phyloP scores from a whole-genome alignment of 2,888 invertebrate genomes.

The Spialia ferax region DNA sequence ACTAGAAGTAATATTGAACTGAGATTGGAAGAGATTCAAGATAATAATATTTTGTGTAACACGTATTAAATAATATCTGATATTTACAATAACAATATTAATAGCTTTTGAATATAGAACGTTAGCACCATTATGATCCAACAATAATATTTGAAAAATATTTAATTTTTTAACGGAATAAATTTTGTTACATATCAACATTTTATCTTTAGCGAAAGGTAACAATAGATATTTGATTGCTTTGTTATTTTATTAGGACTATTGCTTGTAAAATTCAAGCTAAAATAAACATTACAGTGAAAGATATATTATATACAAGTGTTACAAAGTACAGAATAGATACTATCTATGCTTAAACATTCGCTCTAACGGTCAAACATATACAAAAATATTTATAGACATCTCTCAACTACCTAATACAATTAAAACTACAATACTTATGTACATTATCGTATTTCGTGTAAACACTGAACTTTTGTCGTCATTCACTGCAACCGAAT shows the following conservation, averaged over 20 bases:
- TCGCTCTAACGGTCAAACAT: conserved; percentile 14
- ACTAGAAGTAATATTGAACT: conserved; percentile 82
- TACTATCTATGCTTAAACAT: conserved; percentile 16
- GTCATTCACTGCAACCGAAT: conserved; percentile 57
- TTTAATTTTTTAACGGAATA: conserved; percentile 7
- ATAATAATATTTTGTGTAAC: conserved; percentile 45
- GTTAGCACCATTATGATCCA: conserved; percentile 68
- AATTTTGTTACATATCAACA: conserved; percentile 18
- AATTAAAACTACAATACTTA: conserved; percentile 42
- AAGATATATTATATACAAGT: conserved; percentile 21
- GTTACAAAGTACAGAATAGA: conserved; percentile 40
- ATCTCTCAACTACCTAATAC: conserved; percentile 9
- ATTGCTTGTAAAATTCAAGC: conserved; percentile 6
- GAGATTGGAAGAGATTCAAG: conserved; percentile 58
- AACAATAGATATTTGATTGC: conserved; percentile 18
- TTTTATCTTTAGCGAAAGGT: conserved; percentile 9
- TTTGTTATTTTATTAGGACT: background rate
- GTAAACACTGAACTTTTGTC: conserved; percentile 55
- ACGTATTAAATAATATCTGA: conserved; percentile 44
- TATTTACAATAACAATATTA: conserved; percentile 50
- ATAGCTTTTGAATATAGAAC: conserved; percentile 36
- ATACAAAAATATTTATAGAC: conserved; percentile 32
- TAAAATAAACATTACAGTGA: conserved; percentile 28
- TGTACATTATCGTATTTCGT: conserved; percentile 48
- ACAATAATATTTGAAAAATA: conserved; percentile 50